A percentile compares a stretch with the other conserved stretches of the same genome.
These are phyloP conservation scores for Lepidurus packardi DNA, from an alignment of 1,140 invertebrate species.

Conservation along the genomic window DNA sequence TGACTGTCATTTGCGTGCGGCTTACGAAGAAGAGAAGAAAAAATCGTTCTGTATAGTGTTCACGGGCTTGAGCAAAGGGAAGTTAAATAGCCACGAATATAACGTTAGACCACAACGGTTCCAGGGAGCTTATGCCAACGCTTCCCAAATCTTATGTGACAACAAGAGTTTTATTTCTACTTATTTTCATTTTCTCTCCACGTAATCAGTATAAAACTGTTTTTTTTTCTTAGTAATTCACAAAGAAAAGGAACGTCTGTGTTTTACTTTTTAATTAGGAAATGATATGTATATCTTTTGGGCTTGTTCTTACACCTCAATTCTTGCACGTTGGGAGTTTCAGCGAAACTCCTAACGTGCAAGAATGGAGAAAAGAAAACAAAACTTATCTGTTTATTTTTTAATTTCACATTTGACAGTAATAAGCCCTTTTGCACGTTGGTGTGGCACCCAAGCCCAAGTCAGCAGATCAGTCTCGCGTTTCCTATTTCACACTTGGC, in stretches of 20 bases:
- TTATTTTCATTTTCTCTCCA: too few species aligned
- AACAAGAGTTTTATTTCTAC: not conserved
- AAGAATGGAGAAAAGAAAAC: too few species aligned
- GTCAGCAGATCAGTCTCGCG: slow-evolving; percentile 3
- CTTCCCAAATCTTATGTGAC: not conserved
- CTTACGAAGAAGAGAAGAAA: not conserved
- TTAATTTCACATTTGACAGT: slow-evolving; percentile 5
- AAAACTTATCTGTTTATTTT: not conserved
- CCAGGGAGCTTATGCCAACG: not conserved
- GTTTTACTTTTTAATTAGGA: too few species aligned
- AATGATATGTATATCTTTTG: too few species aligned
- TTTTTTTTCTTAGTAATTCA: too few species aligned
- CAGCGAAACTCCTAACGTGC: too few species aligned
- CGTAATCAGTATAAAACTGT: too few species aligned
- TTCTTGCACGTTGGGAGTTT: too few species aligned
- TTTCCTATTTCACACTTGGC: slow-evolving; percentile 15
- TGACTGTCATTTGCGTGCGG: slow-evolving; percentile 13
- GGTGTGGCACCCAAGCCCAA: not conserved
- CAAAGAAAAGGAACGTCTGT: too few species aligned
- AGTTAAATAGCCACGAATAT: slow-evolving; percentile 17
- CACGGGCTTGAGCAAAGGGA: not conserved
- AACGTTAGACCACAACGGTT: not conserved
- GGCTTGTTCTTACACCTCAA: too few species aligned
- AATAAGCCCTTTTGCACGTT: not conserved
- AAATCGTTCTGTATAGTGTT: not conserved